phyloP scores from a whole-genome alignment of 2,113 vertebrate species.

The Pelodiscus sinensis region DNA sequence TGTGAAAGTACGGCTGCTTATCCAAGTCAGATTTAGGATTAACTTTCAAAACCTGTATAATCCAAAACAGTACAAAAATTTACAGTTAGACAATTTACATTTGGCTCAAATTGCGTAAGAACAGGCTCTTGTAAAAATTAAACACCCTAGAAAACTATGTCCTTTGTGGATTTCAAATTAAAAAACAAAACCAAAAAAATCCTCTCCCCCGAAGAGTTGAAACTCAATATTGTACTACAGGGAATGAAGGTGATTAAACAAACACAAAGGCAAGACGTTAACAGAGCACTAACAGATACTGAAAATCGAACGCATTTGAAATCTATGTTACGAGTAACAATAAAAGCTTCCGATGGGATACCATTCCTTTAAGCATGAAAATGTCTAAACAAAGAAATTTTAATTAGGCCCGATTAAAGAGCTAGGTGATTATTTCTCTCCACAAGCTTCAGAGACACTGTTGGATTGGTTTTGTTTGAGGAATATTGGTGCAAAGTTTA shows the following conservation, averaged over 20 bases:
- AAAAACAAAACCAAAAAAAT: background rate
- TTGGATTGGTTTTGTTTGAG: background rate
- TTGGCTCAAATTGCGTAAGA: background rate
- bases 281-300: rapidly evolving
- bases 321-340: background rate
- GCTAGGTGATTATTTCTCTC: background rate
- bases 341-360: background rate
- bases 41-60: background rate
- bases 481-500: background rate
- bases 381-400: background rate
- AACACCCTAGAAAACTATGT: background rate
- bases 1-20: background rate
- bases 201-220: background rate
- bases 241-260: background rate
- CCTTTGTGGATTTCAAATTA: background rate
- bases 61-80: background rate
- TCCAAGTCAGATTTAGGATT: background rate
- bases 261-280: background rate
- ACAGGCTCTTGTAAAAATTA: background rate
- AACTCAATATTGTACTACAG: background rate
- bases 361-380: background rate
- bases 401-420: background rate
- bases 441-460: background rate
- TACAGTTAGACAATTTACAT: background rate
- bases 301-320: background rate